phyloP scores from a whole-genome alignment of 1,140 invertebrate genomes.

The Andrena cerasifolii region DNA sequence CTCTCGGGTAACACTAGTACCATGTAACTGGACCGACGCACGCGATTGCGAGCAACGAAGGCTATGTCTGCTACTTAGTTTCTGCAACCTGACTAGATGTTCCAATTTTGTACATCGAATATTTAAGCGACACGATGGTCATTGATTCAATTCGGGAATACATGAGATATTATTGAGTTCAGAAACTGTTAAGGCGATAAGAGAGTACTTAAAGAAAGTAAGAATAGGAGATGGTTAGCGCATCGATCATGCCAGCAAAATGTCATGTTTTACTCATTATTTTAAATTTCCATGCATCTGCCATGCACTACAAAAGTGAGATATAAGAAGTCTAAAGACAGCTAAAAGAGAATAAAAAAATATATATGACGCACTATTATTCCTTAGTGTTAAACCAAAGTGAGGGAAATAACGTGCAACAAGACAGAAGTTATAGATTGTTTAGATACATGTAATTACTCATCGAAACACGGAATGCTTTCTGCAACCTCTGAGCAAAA shows the following conservation, averaged over 20 bases:
- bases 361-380: conserved; percentile 54
- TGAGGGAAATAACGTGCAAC: conserved; percentile 42
- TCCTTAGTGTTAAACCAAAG: conserved; percentile 28
- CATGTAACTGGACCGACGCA: neutral
- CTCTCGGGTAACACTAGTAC: neutral
- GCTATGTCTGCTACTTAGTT: conserved; percentile 53
- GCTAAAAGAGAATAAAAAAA: conserved; percentile 26
- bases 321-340: conserved; percentile 61
- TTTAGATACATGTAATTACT: conserved; percentile 28
- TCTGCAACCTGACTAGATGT: conserved; percentile 47
- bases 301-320: conserved; percentile 76
- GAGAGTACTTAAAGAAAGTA: conserved; percentile 58
- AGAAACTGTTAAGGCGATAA: conserved; percentile 61
- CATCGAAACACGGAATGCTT: conserved; percentile 13
- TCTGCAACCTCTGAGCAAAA: conserved; percentile 55
- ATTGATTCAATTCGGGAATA: conserved; percentile 47
- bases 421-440: conserved; percentile 50
- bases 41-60: neutral
- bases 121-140: conserved; percentile 46
- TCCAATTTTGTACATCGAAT: conserved; percentile 41
- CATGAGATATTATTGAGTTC: conserved; percentile 53
- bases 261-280: conserved; percentile 66
- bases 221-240: conserved; percentile 74
- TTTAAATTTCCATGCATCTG: conserved; percentile 76
- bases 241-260: conserved; percentile 79